Evolutionary conservation across 2,113 vertebrate species (phyloP), one percentile per base, ranked within the genome.

Genomic region (Telmatochromis sp.): DNA sequence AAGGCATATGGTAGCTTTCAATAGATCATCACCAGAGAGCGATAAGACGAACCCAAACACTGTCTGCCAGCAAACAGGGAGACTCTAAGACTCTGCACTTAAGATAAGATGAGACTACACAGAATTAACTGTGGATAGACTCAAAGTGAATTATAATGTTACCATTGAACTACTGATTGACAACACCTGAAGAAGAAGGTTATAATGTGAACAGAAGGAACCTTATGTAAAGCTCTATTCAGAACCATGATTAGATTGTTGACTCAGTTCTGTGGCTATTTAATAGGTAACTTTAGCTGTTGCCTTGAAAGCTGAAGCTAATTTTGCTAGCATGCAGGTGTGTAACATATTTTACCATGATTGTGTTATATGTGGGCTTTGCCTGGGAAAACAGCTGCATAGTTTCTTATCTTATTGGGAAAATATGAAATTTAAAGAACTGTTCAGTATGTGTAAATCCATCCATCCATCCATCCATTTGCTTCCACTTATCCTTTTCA

Each of bases 211-310:
- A 47, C 9, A 19, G 42, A 19, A 75, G 42, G 14, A 19, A 47
- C 42, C 42, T 19, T 7, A 10, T 6, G 14, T 26, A 45, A 73
- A 73, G 42, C 71, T 50, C 3, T 75, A 47, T 75, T 5, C 23
- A 11, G 2, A 10, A 17, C 23, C 9, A 1, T 45, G 2, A 19
- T 19, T 11, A 26, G 1, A 28, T 45, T 4, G 0, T 45, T 45
- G 2, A 42, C 65, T 71, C 7, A 15, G 12, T 42, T 73, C 37
- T 73, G 21, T 45, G 8, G 13, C 37, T 45, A 5, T 15, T 14
- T 40, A 23, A 21, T 21, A 42, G n/a, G 12, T 71, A 71, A 71
- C 37, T 23, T 71, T 23, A 71, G 65, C 35, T 9, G 35, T 23
- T 23, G n/a, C 35, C 7, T 26, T 73, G 8, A 73, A 45, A 45